Conservation (phyloP, 2,888 invertebrate species). For the Eristalinus sepulchralis region DNA sequence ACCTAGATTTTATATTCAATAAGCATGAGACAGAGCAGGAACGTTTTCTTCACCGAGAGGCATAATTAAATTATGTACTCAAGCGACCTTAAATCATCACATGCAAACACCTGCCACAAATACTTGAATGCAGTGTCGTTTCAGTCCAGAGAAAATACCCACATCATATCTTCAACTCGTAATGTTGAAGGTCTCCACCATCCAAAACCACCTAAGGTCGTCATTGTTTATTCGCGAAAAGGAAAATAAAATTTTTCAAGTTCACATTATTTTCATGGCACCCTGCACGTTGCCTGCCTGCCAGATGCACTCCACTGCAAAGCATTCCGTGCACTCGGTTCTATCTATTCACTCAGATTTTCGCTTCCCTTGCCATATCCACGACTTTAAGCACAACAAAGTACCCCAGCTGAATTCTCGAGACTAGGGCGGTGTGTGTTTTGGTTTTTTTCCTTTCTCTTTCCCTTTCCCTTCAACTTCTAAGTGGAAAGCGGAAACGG, state of each 20-base stretch:
- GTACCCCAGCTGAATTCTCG: not conserved
- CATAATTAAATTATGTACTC: too few relatives aligned
- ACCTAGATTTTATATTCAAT: too few relatives aligned
- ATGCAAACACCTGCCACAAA: not conserved
- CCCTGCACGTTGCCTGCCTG: not conserved
- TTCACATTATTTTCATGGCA: not conserved
- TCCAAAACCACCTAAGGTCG: not conserved
- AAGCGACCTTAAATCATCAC: too few relatives aligned
- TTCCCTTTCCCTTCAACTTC: not conserved
- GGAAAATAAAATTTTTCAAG: not conserved
- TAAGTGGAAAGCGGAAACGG: not conserved
- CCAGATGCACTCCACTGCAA: not conserved
- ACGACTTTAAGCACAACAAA: not conserved
- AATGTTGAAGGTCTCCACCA: not conserved
- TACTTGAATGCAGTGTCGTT: not conserved
- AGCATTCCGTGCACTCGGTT: not conserved
- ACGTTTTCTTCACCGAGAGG: too few relatives aligned
- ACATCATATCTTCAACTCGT: not conserved
- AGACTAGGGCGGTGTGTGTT: not conserved
- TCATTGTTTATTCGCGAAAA: not conserved
- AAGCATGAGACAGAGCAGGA: too few relatives aligned
- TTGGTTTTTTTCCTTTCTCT: not conserved
- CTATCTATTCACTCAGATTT: not conserved
- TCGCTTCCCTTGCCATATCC: not conserved
- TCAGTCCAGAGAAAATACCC: not conserved